Conservation (phyloP, 2,888 invertebrate species). For the Lasioglossum malachurum region DNA sequence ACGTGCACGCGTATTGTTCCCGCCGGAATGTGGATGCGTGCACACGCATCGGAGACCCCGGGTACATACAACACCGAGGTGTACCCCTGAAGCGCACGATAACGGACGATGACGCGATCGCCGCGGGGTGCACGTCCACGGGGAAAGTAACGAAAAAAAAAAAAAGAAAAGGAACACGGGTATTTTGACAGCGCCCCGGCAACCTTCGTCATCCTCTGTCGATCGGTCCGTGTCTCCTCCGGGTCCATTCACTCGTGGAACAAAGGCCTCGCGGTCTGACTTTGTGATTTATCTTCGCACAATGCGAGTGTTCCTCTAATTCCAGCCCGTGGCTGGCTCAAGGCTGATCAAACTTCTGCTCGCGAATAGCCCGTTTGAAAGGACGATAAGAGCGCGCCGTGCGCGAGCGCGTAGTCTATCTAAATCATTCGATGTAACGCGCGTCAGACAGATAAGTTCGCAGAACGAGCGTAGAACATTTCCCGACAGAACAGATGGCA, state of each 20-base stretch:
- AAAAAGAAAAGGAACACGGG: conserved; percentile 66
- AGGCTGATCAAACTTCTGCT: conserved; percentile 32
- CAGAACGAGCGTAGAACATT: conserved; percentile 51
- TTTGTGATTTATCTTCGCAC: conserved; percentile 49
- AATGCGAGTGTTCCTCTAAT: conserved; percentile 10
- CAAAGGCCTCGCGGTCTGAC: conserved; percentile 53
- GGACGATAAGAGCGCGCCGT: not conserved
- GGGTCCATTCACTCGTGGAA: conserved; percentile 52
- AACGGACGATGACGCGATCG: conserved; percentile 74
- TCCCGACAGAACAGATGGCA: conserved; percentile 69
- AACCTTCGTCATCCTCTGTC: conserved; percentile 77
- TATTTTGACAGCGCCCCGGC: conserved; percentile 79
- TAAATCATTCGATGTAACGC: conserved; percentile 51
- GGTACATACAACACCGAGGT: conserved; percentile 9
- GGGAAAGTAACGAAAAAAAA: conserved; percentile 38
- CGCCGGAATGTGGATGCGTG: not conserved
- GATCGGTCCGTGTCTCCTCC: conserved; percentile 59
- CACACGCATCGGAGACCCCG: not conserved
- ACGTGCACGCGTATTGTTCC: conserved; percentile 35
- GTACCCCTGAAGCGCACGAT: conserved; percentile 58
- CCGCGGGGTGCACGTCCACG: conserved; percentile 71
- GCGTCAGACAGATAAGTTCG: conserved; percentile 56
- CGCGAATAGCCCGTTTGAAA: not conserved
- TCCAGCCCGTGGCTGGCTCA: not conserved
- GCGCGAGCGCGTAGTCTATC: conserved; percentile 28